Conservation (phyloP, 2,888 invertebrate genomes). For the Zhuqinia jingwanae region DNA sequence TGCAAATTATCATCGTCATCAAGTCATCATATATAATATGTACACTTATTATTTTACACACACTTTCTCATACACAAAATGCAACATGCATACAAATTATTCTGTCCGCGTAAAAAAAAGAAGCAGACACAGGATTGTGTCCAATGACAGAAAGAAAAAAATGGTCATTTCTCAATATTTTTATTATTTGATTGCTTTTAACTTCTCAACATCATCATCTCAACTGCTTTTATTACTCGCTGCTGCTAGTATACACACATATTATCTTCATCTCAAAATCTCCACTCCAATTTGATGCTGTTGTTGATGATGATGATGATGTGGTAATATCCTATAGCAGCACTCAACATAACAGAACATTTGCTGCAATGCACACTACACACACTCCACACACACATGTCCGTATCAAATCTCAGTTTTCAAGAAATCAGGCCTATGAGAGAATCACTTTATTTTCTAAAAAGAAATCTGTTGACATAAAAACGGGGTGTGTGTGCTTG, state of each 20-base stretch:
- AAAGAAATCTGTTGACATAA: conserved; percentile 56
- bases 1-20: too few relatives aligned
- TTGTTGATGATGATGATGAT: background rate
- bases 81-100: background rate
- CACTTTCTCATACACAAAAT: background rate
- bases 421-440: background rate
- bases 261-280: background rate
- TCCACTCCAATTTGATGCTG: conserved; percentile 6
- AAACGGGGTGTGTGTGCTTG: conserved; percentile 63
- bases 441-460: background rate
- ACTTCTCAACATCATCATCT: background rate
- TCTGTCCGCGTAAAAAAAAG: background rate
- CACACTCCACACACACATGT: conserved; percentile 40
- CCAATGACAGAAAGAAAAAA: conserved; percentile 54
- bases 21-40: too few relatives aligned
- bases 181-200: conserved; percentile 41
- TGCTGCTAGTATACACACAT: background rate
- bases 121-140: background rate
- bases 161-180: conserved; percentile 49
- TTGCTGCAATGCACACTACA: background rate
- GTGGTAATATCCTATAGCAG: background rate
- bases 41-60: background rate
- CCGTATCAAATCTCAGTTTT: conserved; percentile 49
- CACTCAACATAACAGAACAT: background rate
- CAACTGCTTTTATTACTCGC: background rate